These are phyloP conservation scores for Ophiodon elongatus DNA, from an alignment of 2,113 vertebrate genomes.

Conservation along the genomic window DNA sequence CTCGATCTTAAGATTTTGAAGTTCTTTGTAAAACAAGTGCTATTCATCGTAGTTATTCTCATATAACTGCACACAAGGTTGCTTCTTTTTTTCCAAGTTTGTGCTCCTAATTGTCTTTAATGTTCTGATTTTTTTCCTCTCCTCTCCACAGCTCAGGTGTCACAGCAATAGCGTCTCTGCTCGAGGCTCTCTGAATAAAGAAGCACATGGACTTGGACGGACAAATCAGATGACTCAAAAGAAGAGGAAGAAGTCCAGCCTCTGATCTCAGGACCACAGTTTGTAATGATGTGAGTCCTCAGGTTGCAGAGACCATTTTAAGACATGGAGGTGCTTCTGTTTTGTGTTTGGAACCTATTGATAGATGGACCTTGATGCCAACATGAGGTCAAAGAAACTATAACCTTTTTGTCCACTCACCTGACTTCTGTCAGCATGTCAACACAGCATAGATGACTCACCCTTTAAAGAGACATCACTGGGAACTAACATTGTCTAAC, in stretches of 20 bases:
- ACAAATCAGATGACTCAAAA: constrained; percentile 73
- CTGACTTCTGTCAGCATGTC: constrained; percentile 68
- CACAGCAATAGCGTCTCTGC: constrained; percentile 67
- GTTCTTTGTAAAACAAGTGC: neutral
- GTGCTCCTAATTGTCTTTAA: constrained; percentile 40
- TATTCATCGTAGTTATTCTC: neutral
- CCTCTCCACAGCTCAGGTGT: constrained; percentile 79
- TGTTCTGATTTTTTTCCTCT: constrained; percentile 28
- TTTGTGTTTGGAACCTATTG: constrained; percentile 41
- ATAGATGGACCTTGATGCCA: constrained; percentile 53
- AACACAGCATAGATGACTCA: constrained; percentile 71
- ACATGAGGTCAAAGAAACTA: constrained; percentile 53
- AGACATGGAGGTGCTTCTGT: constrained; percentile 65
- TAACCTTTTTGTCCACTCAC: constrained; percentile 46
- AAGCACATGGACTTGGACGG: constrained; percentile 71
- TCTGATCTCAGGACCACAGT: constrained; percentile 60
- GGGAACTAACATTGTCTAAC: constrained; percentile 61
- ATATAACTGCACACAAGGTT: neutral
- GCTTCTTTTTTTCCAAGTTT: constrained; percentile 15
- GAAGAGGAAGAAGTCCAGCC: constrained; percentile 58
- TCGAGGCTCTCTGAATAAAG: constrained; percentile 73
- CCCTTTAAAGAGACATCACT: constrained; percentile 49
- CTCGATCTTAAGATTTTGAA: neutral
- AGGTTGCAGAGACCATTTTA: constrained; percentile 48
- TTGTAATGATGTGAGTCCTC: constrained; percentile 63